These are phyloP conservation scores for Scaptomyza reducta DNA, from an alignment of 2,888 invertebrate species.

Conservation along the genomic window DNA sequence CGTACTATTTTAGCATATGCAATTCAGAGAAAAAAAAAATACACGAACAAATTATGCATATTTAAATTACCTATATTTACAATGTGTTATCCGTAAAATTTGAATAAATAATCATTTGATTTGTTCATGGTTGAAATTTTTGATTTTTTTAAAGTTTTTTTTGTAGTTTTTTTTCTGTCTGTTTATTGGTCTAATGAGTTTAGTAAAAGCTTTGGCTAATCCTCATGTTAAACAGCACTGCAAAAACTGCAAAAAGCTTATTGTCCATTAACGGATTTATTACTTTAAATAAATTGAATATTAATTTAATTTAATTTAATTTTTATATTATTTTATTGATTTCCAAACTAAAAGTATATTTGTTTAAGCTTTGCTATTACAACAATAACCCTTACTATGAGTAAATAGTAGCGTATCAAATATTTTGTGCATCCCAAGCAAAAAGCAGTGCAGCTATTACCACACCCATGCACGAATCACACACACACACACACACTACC, in stretches of 20 bases:
- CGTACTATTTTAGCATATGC: background rate
- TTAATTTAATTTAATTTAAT: background rate
- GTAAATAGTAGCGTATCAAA: conserved; percentile 9
- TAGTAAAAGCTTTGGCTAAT: background rate
- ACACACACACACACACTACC: background rate
- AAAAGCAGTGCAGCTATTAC: background rate
- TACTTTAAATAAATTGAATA: background rate
- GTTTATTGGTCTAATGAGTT: background rate
- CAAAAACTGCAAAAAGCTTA: background rate
- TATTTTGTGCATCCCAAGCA: background rate
- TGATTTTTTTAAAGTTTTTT: background rate
- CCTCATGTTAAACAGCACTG: background rate
- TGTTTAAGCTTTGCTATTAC: no score
- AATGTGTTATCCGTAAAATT: background rate
- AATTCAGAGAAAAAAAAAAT: background rate
- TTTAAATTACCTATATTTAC: background rate
- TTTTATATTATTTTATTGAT: background rate
- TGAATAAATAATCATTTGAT: background rate
- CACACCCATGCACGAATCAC: background rate
- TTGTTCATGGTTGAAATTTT: background rate
- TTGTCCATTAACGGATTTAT: background rate
- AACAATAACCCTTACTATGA: background rate
- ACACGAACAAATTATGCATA: background rate
- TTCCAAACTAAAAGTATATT: background rate
- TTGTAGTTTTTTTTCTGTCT: background rate